These are phyloP conservation scores for Avahi laniger DNA, from an alignment of 2,797 vertebrate species.

Conservation along the genomic window DNA sequence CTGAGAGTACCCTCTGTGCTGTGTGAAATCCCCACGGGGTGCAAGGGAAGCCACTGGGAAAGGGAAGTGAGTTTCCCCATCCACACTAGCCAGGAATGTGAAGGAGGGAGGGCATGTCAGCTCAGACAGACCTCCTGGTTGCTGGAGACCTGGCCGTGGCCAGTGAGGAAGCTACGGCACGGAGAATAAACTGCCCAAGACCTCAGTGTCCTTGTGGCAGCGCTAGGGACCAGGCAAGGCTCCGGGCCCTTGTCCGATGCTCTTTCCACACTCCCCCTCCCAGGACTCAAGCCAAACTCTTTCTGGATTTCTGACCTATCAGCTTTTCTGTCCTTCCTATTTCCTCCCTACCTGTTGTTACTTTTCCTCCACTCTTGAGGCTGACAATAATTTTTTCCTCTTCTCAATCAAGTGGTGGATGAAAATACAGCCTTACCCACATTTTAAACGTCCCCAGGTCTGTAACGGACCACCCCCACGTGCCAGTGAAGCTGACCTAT, in stretches of 20 bases:
- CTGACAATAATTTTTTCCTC: background rate
- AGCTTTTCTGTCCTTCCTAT: background rate
- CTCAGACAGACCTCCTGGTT: background rate
- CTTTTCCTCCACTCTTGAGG: background rate
- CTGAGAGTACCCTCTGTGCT: slow-evolving; percentile 24
- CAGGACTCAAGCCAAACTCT: background rate
- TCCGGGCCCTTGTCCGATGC: background rate
- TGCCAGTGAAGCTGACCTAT: background rate
- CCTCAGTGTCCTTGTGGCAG: background rate
- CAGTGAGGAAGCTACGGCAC: too few species aligned
- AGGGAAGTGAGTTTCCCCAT: background rate
- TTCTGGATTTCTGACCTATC: background rate
- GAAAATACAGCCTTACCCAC: background rate
- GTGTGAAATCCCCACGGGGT: slow-evolving; percentile 61
- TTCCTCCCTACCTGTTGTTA: too few species aligned
- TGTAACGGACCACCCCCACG: background rate
- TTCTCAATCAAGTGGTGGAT: background rate
- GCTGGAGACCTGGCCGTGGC: background rate
- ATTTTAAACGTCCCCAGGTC: background rate
- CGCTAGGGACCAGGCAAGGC: background rate
- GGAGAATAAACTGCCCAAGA: background rate
- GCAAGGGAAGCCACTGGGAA: background rate
- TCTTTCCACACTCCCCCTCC: too few species aligned
- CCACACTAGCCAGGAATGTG: background rate
- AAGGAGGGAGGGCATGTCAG: background rate